Evolutionary conservation across 2,113 vertebrate genomes (phyloP), one percentile per base, ranked within the genome.

Genomic region (Tinamus guttatus): DNA sequence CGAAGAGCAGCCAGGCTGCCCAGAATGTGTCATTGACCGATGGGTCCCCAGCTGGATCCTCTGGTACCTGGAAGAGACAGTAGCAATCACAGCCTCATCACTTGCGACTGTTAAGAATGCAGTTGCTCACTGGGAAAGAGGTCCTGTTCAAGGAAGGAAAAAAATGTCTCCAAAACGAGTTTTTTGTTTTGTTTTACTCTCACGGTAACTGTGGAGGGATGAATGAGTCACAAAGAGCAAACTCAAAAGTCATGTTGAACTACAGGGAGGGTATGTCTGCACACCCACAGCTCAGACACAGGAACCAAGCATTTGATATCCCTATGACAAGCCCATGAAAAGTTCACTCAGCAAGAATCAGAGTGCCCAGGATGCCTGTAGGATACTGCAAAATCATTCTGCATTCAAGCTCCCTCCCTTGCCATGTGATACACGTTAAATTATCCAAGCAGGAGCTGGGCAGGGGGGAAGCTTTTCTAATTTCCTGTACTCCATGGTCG

Each of bases 1-100:
- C 91, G 21, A 67, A 94, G 27, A 97, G 94, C 81, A 97, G 78
- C 67, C 38, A 41, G 0, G 93, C 96, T 80, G 91, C 95, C 96
- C 89, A 67, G 77, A 83, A 77, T 0, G 13, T 71, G 11, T 96
- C 91, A 0, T 1, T 34, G 52, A 13, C 5, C 18, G 43, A 7
- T 0, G 75, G 79, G 40, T 71, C 70, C 47, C 27, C 68, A 70
- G 0, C 45, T 19, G 92, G 79, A 84, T 92, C n/a, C 81, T 92
- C 54, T n/a, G 16, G 28, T 11, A 89, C 83, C 96, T 97, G 85
- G 81, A 95, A 93, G 52, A 96, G 43, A 95, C 11, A 4, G 40
- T n/a, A 58, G 11, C 14, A 69, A 56, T 13, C 28, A 71, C 34
- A 78, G 25, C 18, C 45, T 89, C 43, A 75, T 7, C 43, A 40